Conservation (phyloP, 2,113 vertebrate species). For the Platichthys flesus region DNA sequence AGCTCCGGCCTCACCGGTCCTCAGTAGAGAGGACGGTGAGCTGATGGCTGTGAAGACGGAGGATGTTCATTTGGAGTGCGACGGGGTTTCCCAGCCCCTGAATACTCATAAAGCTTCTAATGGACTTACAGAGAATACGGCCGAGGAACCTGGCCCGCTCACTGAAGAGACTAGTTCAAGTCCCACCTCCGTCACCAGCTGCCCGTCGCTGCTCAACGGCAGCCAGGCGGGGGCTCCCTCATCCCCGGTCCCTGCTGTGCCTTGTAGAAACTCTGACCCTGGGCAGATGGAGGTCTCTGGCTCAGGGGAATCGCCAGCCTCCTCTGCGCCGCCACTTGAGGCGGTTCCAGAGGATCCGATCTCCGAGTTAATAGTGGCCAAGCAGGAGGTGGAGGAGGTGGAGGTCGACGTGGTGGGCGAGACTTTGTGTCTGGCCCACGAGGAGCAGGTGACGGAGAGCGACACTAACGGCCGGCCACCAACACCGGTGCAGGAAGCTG, state of each 20-base stretch:
- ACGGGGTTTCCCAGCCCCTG: constrained; percentile 76
- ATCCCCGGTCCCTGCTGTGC: constrained; percentile 91
- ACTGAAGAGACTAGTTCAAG: constrained; percentile 85
- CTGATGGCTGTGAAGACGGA: constrained; percentile 81
- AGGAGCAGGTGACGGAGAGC: constrained; percentile 86
- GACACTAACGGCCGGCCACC: constrained; percentile 76
- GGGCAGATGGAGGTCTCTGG: constrained; percentile 82
- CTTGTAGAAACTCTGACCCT: constrained; percentile 91
- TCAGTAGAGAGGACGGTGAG: constrained; percentile 89
- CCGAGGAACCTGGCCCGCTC: constrained; percentile 79
- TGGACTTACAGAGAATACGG: constrained; percentile 87
- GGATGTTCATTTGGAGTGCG: constrained; percentile 81
- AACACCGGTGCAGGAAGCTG: constrained; percentile 64
- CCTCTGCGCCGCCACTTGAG: constrained; percentile 28
- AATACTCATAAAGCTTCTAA: constrained; percentile 89
- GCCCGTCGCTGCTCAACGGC: constrained; percentile 85
- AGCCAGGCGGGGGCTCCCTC: constrained; percentile 85
- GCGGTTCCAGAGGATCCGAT: constrained; percentile 75
- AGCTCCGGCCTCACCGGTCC: constrained; percentile 86
- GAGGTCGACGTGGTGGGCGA: constrained; percentile 94
- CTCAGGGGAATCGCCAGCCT: constrained; percentile 64
- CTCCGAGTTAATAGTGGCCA: constrained; percentile 85
- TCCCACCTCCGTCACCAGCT: constrained; percentile 81
- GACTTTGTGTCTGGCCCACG: constrained; percentile 84
- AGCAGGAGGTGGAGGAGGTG: constrained; percentile 89